These are phyloP conservation scores for Regulus satrapa DNA, from an alignment of 2,113 vertebrate genomes.

Conservation along the genomic window DNA sequence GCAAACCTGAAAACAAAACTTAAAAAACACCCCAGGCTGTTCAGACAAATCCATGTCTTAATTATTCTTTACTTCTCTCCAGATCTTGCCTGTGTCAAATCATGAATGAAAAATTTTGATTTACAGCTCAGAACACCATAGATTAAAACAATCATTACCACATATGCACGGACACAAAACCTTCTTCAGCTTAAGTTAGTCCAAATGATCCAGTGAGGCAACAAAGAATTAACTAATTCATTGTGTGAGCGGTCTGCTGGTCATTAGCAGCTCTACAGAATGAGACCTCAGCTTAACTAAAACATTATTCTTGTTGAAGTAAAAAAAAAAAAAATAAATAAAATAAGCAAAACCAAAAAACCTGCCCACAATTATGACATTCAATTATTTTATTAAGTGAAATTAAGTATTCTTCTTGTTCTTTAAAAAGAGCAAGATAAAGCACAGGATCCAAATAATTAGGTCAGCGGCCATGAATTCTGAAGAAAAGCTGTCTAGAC, in stretches of 20 bases:
- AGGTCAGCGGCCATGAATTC: constrained; percentile 75
- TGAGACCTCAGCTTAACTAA: constrained; percentile 60
- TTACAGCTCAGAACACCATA: constrained; percentile 27
- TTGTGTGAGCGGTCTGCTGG: constrained; percentile 50
- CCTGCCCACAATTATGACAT: constrained; percentile 75
- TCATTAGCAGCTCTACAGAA: constrained; percentile 67
- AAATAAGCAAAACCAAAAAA: no score
- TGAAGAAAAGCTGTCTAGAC: constrained; percentile 80
- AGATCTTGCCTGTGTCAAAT: constrained; percentile 45
- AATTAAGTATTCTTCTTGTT: constrained; percentile 75
- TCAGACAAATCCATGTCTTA: neutral
- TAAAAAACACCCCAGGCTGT: neutral
- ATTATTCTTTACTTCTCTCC: neutral
- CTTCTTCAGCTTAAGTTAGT: constrained; percentile 50
- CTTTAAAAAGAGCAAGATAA: constrained; percentile 73
- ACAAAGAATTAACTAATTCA: constrained; percentile 55
- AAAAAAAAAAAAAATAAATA: neutral
- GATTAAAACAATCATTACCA: constrained; percentile 67
- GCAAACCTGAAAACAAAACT: neutral
- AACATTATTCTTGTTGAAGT: constrained; percentile 65
- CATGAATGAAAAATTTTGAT: constrained; percentile 49
- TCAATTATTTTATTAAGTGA: constrained; percentile 80
- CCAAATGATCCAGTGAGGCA: constrained; percentile 60
- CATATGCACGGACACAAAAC: neutral
- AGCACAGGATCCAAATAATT: constrained; percentile 72